Conservation (phyloP, 1,140 invertebrate genomes). For the Drosophila santomea region DNA sequence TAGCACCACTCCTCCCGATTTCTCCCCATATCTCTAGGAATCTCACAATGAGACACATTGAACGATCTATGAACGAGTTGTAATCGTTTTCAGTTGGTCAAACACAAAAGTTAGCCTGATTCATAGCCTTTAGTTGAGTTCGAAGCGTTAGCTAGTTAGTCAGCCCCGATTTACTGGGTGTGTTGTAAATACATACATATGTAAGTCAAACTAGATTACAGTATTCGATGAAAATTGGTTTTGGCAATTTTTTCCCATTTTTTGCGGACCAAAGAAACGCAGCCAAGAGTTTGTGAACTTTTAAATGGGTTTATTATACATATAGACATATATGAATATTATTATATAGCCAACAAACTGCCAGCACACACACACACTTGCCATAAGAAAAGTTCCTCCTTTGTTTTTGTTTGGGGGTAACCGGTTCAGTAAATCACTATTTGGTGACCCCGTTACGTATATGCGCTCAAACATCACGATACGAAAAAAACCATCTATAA, state of each 20-base stretch:
- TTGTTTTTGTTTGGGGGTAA: not conserved
- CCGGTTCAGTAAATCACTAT: not conserved
- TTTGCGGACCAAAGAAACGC: not conserved
- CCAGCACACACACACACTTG: slow-evolving; percentile 48
- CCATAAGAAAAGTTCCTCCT: slow-evolving; percentile 9
- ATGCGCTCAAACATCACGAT: slow-evolving; percentile 11
- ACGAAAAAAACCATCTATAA: slow-evolving; percentile 3
- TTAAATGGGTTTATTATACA: not conserved
- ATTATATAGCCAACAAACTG: slow-evolving; percentile 45
- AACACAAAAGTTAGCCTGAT: slow-evolving; percentile 20
- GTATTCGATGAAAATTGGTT: slow-evolving; percentile 6
- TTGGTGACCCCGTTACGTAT: slow-evolving; percentile 3
- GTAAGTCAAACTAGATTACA: slow-evolving; percentile 37
- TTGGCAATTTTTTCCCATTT: not conserved
- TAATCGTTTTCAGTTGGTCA: slow-evolving; percentile 22
- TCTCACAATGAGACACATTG: slow-evolving; percentile 1
- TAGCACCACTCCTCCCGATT: not conserved
- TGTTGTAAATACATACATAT: slow-evolving; percentile 32
- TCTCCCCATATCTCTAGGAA: slow-evolving; percentile 2
- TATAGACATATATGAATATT: not conserved
- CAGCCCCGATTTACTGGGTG: slow-evolving; percentile 12
- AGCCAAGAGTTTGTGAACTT: not conserved
- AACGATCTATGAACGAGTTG: slow-evolving; percentile 26
- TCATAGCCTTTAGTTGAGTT: slow-evolving; percentile 39
- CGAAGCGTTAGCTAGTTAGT: slow-evolving; percentile 36